Evolutionary conservation across 2,888 invertebrate species (phyloP).

Genomic region (Punctoribates punctum): DNA sequence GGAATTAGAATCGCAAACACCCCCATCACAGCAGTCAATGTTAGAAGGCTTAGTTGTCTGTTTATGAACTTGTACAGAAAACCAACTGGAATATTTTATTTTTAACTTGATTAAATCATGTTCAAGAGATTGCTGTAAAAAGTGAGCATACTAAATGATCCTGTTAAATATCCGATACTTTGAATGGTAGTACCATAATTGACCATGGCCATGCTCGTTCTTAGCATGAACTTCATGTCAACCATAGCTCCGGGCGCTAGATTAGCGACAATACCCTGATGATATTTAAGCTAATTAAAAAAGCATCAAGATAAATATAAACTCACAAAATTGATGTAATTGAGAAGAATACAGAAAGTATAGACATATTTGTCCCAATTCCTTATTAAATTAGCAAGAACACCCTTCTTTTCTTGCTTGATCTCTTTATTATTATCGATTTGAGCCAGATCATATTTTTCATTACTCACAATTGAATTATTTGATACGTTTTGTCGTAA

Average conservation of each 20-base stretch:
- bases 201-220: not conserved
- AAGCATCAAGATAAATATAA: not conserved
- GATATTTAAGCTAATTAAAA: too few relatives aligned
- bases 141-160: not conserved
- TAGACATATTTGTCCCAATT: not conserved
- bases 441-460: not conserved
- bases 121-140: too few relatives aligned
- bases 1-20: not conserved
- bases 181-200: not conserved
- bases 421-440: not conserved
- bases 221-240: not conserved
- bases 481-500: too few relatives aligned
- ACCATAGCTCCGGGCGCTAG: not conserved
- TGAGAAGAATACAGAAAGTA: not conserved
- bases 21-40: not conserved
- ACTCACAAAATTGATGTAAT: not conserved
- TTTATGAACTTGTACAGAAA: slow-evolving; percentile 24
- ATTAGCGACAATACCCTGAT: not conserved
- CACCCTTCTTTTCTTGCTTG: not conserved
- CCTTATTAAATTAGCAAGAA: not conserved
- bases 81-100: not conserved
- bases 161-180: not conserved
- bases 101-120: too few relatives aligned
- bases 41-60: slow-evolving; percentile 14
- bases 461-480: not conserved